phyloP scores from a whole-genome alignment of 1,140 invertebrate species.

The Metopolophium dirhodum region DNA sequence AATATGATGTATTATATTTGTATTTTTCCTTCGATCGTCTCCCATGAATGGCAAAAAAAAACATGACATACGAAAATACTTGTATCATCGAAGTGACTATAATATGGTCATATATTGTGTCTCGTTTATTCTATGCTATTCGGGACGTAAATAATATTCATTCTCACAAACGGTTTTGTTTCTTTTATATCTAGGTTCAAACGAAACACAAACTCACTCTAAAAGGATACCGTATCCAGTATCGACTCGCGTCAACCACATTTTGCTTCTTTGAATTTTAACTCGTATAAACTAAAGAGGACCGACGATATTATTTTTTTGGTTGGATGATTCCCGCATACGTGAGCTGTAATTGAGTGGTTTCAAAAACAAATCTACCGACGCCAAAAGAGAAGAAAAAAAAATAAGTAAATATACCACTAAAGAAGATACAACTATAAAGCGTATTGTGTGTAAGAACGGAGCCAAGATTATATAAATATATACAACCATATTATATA shows the following conservation, averaged over 20 bases:
- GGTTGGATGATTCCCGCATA: not conserved
- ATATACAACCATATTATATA: not conserved
- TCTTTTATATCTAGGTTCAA: not conserved
- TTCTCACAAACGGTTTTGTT: not conserved
- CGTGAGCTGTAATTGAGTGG: not conserved
- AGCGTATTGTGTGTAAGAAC: not conserved
- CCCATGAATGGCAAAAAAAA: not conserved
- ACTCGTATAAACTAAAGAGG: not conserved
- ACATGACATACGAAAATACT: not conserved
- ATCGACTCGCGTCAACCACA: not conserved
- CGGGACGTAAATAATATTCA: not conserved
- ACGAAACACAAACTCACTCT: not conserved
- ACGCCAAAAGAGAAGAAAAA: not conserved
- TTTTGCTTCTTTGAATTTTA: not conserved
- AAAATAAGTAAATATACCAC: not conserved
- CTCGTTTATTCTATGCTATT: not conserved
- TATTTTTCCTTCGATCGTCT: not conserved
- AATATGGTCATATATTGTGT: not conserved
- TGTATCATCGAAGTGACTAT: not conserved
- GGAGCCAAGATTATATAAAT: not conserved
- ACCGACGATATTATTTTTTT: conserved; percentile 4
- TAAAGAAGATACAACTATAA: not conserved
- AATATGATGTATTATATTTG: not conserved
- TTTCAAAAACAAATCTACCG: not conserved
- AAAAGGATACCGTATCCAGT: not conserved